Base-by-base conservation (phyloP, 1,140 invertebrate species). In the Bombus confusus region DNA sequence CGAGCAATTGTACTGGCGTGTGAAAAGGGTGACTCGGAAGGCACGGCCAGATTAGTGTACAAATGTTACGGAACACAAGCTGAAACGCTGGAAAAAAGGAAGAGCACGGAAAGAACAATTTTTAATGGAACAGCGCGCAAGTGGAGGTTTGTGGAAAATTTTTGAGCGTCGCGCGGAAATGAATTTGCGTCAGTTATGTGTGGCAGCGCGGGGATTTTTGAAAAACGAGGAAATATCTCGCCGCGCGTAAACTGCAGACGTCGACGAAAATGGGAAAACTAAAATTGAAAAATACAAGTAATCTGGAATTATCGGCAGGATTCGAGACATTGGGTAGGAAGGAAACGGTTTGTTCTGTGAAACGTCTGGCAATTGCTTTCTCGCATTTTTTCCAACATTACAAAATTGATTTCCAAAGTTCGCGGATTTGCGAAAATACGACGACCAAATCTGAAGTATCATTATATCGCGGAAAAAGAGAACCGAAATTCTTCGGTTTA, bases 111-210 rank as follows among this genome's bases (percentile, higher is more conserved):
- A 57, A 28, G 28, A 57, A 39, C 28, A 22, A 59, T 59, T 77
- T 77, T 77, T 77, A 77, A 77, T 77, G 34, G 37, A 64, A 77
- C 74, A 15, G 18, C 52, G 18, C 34, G 47, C 47, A 15, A 28
- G 59, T 37, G 47, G 13, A 52, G 18, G 25, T 41, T 37, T 10
- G 31, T 31, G 22, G 31, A 12, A 39, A 3, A 34, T 34, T 74
- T 31, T 47, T 31, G 18, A 22, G n/a, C 10, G 37, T n/a, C 41
- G n/a, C 31, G n/a, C 9, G 37, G 28, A 39, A 62, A 77, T 18
- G 34, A 59, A 59, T 39, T 37, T 39, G 34, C 22, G 28, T 22
- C 13, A 62, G 57, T 77, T 74, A 59, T 34, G 43, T 41, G 73
- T 43, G 37, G n/a, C n/a, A 34, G 25, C 10, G 69, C 39, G 25